Conservation (phyloP, 2,888 invertebrate species). For the Eremobia ochroleuca region DNA sequence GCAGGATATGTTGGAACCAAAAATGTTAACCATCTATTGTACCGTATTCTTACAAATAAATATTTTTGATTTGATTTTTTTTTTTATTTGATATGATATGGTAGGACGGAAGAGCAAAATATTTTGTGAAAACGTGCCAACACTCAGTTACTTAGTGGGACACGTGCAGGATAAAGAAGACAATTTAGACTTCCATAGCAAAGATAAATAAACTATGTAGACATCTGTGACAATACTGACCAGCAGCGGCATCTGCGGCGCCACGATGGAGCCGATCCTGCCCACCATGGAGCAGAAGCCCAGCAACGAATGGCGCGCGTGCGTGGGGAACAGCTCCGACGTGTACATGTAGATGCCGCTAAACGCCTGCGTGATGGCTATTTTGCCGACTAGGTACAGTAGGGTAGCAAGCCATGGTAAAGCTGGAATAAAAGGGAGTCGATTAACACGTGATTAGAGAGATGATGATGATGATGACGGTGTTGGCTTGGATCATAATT, state of each 20-base stretch:
- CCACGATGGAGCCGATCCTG: constrained; percentile 93
- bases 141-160: too few species aligned
- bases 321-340: constrained; percentile 94
- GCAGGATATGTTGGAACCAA: too few species aligned
- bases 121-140: background rate
- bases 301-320: constrained; percentile 92
- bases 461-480: background rate
- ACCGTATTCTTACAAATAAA: too few species aligned
- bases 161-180: background rate
- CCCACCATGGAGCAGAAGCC: constrained; percentile 94
- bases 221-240: constrained; percentile 78
- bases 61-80: too few species aligned
- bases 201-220: background rate
- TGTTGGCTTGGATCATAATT: background rate
- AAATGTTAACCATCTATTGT: too few species aligned
- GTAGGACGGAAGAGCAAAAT: too few species aligned
- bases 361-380: constrained; percentile 93
- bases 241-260: constrained; percentile 93
- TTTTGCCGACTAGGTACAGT: constrained; percentile 92
- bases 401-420: constrained; percentile 83
- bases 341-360: constrained; percentile 93
- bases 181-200: background rate
- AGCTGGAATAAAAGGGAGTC: constrained; percentile 68
- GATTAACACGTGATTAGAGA: background rate
- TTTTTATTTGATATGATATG: too few species aligned